These are phyloP conservation scores for Aphelinus certus DNA, from an alignment of 1,140 invertebrate genomes.

Conservation along the genomic window DNA sequence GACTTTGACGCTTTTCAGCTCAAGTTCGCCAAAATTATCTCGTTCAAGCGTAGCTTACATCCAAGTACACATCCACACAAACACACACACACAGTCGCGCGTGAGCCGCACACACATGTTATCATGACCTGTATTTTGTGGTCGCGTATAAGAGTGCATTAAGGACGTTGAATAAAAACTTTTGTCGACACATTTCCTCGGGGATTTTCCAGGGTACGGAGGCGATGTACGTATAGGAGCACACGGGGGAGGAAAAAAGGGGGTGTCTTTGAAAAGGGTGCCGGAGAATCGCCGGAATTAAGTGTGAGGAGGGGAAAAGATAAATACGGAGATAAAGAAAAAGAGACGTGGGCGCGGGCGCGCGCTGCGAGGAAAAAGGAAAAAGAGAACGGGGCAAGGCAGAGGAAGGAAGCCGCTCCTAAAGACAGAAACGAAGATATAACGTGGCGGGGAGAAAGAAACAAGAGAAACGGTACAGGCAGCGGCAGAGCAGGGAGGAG, in stretches of 20 bases:
- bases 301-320: slow-evolving; percentile 13
- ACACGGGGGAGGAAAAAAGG: not conserved
- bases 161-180: slow-evolving; percentile 24
- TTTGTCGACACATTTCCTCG: not conserved
- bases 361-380: not conserved
- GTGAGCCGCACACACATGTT: not conserved
- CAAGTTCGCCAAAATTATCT: slow-evolving; percentile 18
- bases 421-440: slow-evolving; percentile 30
- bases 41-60: not conserved
- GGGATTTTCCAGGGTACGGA: no score
- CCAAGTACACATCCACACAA: no score
- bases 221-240: not conserved
- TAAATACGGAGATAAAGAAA: slow-evolving; percentile 21
- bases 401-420: no score
- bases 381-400: not conserved
- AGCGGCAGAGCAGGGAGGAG: no score
- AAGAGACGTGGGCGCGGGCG: not conserved
- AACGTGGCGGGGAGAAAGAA: slow-evolving; percentile 1
- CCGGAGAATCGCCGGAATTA: slow-evolving; percentile 6
- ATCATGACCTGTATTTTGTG: not conserved
- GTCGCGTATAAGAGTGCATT: slow-evolving; percentile 2
- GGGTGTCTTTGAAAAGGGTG: no score
- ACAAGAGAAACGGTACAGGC: no score
- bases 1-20: not conserved
- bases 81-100: no score